Evolutionary conservation across 2,113 vertebrate genomes (phyloP), one percentile per base, ranked within the genome.

Genomic region (Pelecanoides urinatrix): DNA sequence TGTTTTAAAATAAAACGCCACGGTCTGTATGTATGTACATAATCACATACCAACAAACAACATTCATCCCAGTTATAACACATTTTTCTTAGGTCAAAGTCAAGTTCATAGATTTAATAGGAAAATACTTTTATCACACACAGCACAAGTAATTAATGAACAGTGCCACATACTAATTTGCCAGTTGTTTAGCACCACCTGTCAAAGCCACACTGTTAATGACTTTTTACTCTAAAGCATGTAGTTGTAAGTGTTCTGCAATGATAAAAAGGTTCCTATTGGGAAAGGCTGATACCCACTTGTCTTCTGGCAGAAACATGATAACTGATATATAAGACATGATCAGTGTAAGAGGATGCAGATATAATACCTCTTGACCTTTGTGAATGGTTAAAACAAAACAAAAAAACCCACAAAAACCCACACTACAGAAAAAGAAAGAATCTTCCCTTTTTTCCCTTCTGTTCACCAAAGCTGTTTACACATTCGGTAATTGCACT

Each of bases 401-500:
- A 32, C 84, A 40, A 20, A 15, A 40, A 61, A 13, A 12, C 16
- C 14, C 40, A 40, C 40, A 21, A 44, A 32, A 23, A 7, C 16
- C 45, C 18, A 25, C 30, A 38, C 10, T 5, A 50, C 6, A 78
- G 38, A 76, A 65, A 66, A 86, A 62, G 29, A 32, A 76, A 34
- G 8, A 61, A 49, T 27, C 12, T 87, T 74, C 18, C 13, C 12
- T 23, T 42, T 68, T 70, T 50, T 13, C 49, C 42, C 52, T 72
- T 70, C 19, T 83, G 71, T 49, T 80, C 67, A 74, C 34, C 32
- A 77, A 53, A 91, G 63, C 25, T 2, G 3, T 73, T 84, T 56
- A 49, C 32, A n/a, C 29, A 27, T 32, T 38, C 2, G 2, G 61
- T n/a, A 72, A 80, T n/a, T 49, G 63, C 97, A 98, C 99, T 98